phyloP scores from a whole-genome alignment of 1,140 invertebrate species.

The Drosophila ogumai region DNA sequence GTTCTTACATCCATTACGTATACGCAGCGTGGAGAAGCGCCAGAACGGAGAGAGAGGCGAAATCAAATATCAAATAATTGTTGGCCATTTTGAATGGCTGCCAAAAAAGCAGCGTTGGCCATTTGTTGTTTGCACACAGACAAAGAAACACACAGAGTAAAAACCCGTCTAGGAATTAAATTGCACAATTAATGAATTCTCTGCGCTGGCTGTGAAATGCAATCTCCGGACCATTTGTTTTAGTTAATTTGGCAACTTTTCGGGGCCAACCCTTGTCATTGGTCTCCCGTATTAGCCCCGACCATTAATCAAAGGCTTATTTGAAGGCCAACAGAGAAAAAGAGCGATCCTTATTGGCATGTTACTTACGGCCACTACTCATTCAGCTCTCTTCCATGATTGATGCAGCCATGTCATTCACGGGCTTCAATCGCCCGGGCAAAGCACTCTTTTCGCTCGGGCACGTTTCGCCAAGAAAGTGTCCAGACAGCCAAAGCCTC shows the following conservation, averaged over 20 bases:
- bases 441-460: neutral
- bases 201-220: conserved; percentile 20
- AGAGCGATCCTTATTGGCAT: conserved; percentile 24
- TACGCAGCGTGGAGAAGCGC: conserved; percentile 44
- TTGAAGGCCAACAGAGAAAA: conserved; percentile 8
- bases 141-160: neutral
- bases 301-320: conserved; percentile 43
- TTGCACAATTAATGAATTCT: conserved; percentile 43
- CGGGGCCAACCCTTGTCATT: conserved; percentile 35
- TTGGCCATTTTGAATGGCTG: conserved; percentile 64
- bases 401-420: conserved; percentile 58
- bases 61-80: conserved; percentile 72
- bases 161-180: conserved; percentile 26
- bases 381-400: conserved; percentile 32
- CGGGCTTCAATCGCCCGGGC: conserved; percentile 8
- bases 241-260: conserved; percentile 47
- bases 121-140: conserved; percentile 49
- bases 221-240: conserved; percentile 51
- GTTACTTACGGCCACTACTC: conserved; percentile 26
- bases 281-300: neutral
- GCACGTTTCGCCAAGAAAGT: conserved; percentile 22
- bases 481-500: conserved; percentile 37
- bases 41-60: neutral
- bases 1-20: conserved; percentile 53
- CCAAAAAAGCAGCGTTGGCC: conserved; percentile 48